Base-by-base conservation (phyloP, 2,888 invertebrate genomes). In the Phengaris alcon region DNA sequence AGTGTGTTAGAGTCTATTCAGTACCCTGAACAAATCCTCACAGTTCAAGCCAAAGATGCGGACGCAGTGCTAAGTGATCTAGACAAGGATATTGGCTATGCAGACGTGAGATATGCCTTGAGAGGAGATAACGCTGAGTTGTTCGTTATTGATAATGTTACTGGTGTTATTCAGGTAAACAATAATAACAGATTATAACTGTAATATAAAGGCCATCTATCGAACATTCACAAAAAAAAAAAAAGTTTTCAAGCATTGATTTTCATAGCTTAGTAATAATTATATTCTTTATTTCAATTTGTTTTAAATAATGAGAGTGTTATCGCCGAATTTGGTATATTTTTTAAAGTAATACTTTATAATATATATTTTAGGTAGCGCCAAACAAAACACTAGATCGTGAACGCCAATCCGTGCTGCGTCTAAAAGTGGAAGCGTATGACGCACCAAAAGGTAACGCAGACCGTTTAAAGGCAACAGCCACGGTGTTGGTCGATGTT, bases 371-470 rank as follows among this genome's bases (percentile, higher is more conserved):
- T 5, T 9, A 94, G 89, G 93, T 96, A 5, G 95, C 95, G 0
- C 89, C 93, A 70, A 96, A 96, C 77, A 95, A 95, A 80, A 94
- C 93, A 0, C 89, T 97, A 59, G 97, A 97, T 83, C 93, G 97
- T 74, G 97, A 97, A 83, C 94, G 94, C 35, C 96, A 96, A 77
- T 95, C 96, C 0, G 94, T 95, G 0, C 94, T 97, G 54, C 94
- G 95, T 5, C 88, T 97, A 44, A 95, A 95, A 81, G 95, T 97
- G 1, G 95, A 96, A 79, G 97, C 97, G 0, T 94, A 95, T 57
- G 97, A 97, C 83, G 96, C 96, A 22, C 96, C 96, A 0, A 91
- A 90, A 55, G 96, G 96, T 6, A 95, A 95, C 0, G 95, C 95
- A 0, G 95, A 96, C 74, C 95, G 96, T 77, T 93, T 95, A 54